Evolutionary conservation across 2,888 invertebrate species (phyloP).

Genomic region (Micropterix aruncella): DNA sequence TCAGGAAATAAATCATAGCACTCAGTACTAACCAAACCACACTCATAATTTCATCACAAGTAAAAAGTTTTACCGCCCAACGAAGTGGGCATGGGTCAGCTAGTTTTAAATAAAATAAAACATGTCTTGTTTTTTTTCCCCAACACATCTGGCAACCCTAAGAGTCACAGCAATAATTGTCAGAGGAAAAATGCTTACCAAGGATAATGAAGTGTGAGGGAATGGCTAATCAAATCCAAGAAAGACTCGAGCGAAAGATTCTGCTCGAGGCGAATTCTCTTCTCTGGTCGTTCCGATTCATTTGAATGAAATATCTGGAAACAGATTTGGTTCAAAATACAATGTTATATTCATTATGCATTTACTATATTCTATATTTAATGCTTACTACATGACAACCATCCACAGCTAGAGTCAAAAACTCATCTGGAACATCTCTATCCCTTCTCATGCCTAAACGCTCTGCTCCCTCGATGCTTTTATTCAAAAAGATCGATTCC

Average conservation of each 20-base stretch:
- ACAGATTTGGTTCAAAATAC: too few species aligned
- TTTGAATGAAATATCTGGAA: not conserved
- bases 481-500: not conserved
- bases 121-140: too few species aligned
- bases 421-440: not conserved
- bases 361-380: too few species aligned
- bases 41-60: too few species aligned
- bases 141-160: too few species aligned
- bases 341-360: not conserved
- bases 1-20: too few species aligned
- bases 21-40: too few species aligned
- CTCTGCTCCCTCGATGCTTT: not conserved
- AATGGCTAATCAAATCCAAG: not conserved
- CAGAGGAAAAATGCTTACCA: too few species aligned
- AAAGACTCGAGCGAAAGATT: not conserved
- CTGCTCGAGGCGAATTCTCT: not conserved
- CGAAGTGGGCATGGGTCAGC: too few species aligned
- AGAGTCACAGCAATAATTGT: too few species aligned
- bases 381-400: not conserved
- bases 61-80: too few species aligned
- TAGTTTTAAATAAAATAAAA: too few species aligned
- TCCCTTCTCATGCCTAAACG: not conserved
- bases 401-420: not conserved
- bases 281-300: not conserved
- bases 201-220: not conserved